Base-by-base conservation (phyloP, 2,113 vertebrate species). In the Vicugna pacos region DNA sequence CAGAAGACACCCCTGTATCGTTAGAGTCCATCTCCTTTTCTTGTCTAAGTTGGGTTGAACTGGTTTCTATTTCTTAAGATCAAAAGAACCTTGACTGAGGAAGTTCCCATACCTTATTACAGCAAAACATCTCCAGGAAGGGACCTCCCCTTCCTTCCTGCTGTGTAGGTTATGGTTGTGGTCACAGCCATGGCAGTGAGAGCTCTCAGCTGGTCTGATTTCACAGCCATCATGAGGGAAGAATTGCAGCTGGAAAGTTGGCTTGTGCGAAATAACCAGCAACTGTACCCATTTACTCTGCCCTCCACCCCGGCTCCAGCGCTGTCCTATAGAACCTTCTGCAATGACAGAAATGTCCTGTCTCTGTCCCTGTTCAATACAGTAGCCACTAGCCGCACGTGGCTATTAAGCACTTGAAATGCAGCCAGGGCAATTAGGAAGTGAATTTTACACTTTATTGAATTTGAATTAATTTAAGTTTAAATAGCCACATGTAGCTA, bases 31-130 rank as follows among this genome's bases (percentile, higher is more conserved):
- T 60, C 50, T 88, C 35, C 22, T 62, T 70, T 75, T 80, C 75
- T 82, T 80, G 30, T 56, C 62, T 52, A 81, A 65, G 20, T 92
- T 73, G 50, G 5, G 84, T 32, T 38, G 15, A 22, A 11, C 75
- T 14, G 4, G 56, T 93, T 95, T 88, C 76, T 89, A 35, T 93
- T 84, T 96, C 82, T 95, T 93, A n/a, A 93, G 96, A 90, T 94
- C 72, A 65, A 56, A 93, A 84, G 58, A 52, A 54, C 8, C 38
- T 85, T 56, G 42, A 81, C n/a, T 80, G 85, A 96, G 82, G 67
- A 96, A 94, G 89, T 94, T 81, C 42, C 80, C 50, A 42, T 11
- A 70, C 12, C n/a, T 87, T 60, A 93, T 95, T 89, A 72, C 28
- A 62, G 69, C 32, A 79, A 60, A 96, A 62, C 62, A 77, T 91